Evolutionary conservation across 2,113 vertebrate species (phyloP), one percentile per base, ranked within the genome.

Genomic region (Dendropsophus ebraccatus): DNA sequence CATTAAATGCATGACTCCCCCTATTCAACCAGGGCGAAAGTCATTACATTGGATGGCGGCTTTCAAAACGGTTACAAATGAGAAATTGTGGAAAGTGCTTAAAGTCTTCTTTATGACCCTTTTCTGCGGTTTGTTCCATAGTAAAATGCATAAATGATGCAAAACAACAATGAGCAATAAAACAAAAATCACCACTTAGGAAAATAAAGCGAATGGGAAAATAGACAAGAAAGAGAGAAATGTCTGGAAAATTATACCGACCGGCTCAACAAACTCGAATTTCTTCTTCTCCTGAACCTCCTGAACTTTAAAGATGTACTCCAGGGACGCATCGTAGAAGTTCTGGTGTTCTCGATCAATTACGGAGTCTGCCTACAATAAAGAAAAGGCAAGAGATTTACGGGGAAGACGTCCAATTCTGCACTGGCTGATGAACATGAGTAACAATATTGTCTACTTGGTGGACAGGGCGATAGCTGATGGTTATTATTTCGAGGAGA

Each of bases 261-360:
- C 98, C 83, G 98, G 97, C 89, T 99, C 97, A n/a, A 99, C 97
- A 94, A 99, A 99, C 91, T 99, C 97, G 93, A 99, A 99, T 86
- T 99, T 99, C 95, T 99, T 99, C 91, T 97, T 98, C 74, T 99
- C 98, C 90, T 99, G 98, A 32, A 99, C 98, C 93, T 99, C 98
- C 90, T 99, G 98, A 88, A 99, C 98, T 94, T 99, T 99, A 93
- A 99, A 99, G 88, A 99, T 96, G 49, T 99, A 99, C 90, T 99
- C 97, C 35, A 99, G 93, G 0, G 98, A 99, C 0, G 97, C 97
- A 58, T 99, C 97, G 72, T 97, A 99, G 86, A 99, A 99, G 89
- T 98, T 96, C 78, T 99, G 97, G 87, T 96, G 95, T 87, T 99
- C 98, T 90, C 96, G 96, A 90, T 97, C 95, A 91, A 99, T 97